These are phyloP conservation scores for Drosophila obscura DNA, from an alignment of 1,140 invertebrate genomes.

Conservation along the genomic window DNA sequence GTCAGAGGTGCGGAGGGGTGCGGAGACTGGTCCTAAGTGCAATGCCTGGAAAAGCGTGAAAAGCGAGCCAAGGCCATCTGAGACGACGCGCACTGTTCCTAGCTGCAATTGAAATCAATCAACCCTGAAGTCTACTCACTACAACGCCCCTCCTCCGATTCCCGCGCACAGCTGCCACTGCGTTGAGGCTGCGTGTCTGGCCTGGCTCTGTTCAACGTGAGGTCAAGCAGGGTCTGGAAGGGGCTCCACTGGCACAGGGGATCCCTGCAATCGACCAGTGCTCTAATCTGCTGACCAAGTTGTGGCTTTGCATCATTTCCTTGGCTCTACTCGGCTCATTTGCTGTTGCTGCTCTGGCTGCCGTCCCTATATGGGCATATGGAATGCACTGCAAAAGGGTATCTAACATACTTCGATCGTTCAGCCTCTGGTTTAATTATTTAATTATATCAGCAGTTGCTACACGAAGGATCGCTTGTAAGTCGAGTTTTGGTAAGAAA, in stretches of 20 bases:
- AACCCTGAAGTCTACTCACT: constrained; percentile 45
- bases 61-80: constrained; percentile 70
- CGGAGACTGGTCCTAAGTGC: constrained; percentile 45
- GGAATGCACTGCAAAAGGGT: not conserved
- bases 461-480: too few relatives aligned
- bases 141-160: not conserved
- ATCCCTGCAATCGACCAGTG: constrained; percentile 28
- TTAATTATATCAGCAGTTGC: too few relatives aligned
- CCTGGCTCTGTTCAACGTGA: constrained; percentile 47
- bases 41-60: constrained; percentile 76
- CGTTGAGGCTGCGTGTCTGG: constrained; percentile 32
- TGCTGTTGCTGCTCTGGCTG: constrained; percentile 14
- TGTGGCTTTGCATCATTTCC: constrained; percentile 74
- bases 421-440: too few relatives aligned
- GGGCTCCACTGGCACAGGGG: constrained; percentile 8
- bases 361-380: not conserved
- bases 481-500: too few relatives aligned
- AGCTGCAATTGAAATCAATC: constrained; percentile 61
- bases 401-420: too few relatives aligned
- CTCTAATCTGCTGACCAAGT: constrained; percentile 80
- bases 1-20: constrained; percentile 42
- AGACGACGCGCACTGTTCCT: not conserved
- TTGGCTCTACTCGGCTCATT: constrained; percentile 48
- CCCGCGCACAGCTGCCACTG: not conserved
- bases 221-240: constrained; percentile 45